phyloP scores from a whole-genome alignment of 2,113 vertebrate genomes.

The Mohoua ochrocephala region DNA sequence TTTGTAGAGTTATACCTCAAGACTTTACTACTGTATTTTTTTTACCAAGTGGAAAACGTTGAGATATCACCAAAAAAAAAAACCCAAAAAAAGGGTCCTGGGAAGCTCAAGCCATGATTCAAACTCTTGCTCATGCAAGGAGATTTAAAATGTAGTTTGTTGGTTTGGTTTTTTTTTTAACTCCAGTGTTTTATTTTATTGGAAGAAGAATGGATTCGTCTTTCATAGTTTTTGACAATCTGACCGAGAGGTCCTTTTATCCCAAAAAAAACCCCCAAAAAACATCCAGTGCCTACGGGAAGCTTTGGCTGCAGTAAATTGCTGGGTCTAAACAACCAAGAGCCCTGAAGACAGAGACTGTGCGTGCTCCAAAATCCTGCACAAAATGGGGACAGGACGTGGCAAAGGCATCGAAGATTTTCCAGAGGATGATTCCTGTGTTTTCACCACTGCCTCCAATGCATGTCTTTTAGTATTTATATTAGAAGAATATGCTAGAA shows the following conservation, averaged over 20 bases:
- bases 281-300: background rate
- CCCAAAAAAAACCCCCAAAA: too few species aligned
- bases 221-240: background rate
- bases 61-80: conserved; percentile 1
- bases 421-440: background rate
- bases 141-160: background rate
- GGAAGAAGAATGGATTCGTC: background rate
- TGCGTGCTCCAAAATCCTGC: background rate
- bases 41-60: conserved; percentile 45
- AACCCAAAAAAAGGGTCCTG: background rate
- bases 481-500: conserved; percentile 74
- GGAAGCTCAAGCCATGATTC: background rate
- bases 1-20: conserved; percentile 88
- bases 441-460: conserved; percentile 56
- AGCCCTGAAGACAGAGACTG: background rate
- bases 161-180: conserved; percentile 36
- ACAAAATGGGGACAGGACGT: background rate
- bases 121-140: conserved; percentile 48
- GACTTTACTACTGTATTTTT: conserved; percentile 87
- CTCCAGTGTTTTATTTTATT: conserved; percentile 1
- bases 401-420: conserved; percentile 11
- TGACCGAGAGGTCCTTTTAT: conserved; percentile 2
- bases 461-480: conserved; percentile 77
- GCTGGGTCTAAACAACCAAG: background rate
- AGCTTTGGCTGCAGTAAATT: background rate